Evolutionary conservation across 2,113 vertebrate genomes (phyloP), one percentile per base, ranked within the genome.

Genomic region (Vicugna pacos): DNA sequence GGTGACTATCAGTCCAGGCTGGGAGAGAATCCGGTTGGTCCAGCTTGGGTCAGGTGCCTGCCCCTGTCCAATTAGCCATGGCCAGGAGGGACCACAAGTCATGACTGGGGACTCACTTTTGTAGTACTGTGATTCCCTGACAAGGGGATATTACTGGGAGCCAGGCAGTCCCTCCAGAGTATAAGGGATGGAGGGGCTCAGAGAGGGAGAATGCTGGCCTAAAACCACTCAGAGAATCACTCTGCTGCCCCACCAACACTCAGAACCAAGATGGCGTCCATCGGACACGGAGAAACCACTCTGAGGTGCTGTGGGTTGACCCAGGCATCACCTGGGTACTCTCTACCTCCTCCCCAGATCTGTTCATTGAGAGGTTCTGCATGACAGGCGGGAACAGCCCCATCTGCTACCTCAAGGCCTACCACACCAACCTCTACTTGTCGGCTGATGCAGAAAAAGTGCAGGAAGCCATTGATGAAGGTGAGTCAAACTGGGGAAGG

Each of bases 351-450:
- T 69, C 80, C 60, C 32, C 98, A 99, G 99, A 99, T 92, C 98
- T 99, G 95, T 99, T 99, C 98, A 99, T 99, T 6, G 99, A 99
- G 98, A 99, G 99, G 93, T 99, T 99, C 98, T 99, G 99, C 97
- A 99, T 99, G 99, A 99, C 99, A 0, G 99, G 99, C 19, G 99
- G 99, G 92, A 99, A 99, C 86, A 99, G 99, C 98, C 99, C 99
- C 70, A 99, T 99, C 86, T 99, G 99, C 97, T 99, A 99, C 98
- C 98, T 99, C 97, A 99, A 99, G 98, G 99, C 99, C 56, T 99
- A 99, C 92, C 99, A 99, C 98, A 99, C 99, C 89, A 99, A 99
- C 98, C 99, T 99, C 70, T 99, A 99, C 98, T 98, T 99, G 97
- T 99, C 99, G 75, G 99, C 99, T 0, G 99, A 99, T 2, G 98